Percentiles rank a stretch among this genome's conserved stretches.
Conservation (phyloP, 2,113 vertebrate genomes). For the Rana temporaria region DNA sequence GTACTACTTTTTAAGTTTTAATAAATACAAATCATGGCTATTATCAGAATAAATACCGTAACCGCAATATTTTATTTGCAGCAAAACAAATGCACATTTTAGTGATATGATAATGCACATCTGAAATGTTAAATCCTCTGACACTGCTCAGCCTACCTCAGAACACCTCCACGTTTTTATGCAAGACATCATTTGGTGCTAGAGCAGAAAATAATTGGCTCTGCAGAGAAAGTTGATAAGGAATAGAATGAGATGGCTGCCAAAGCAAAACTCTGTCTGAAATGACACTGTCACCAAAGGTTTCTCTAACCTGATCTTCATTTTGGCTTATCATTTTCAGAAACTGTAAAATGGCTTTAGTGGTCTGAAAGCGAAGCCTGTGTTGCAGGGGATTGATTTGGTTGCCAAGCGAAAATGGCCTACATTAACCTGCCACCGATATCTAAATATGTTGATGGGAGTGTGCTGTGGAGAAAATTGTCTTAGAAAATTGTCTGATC, state of each 20-base stretch:
- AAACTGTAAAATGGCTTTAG: slow-evolving; percentile 58
- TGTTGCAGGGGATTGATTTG: slow-evolving; percentile 61
- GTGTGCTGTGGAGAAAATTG: slow-evolving; percentile 57
- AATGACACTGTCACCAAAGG: slow-evolving; percentile 57
- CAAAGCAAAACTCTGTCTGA: slow-evolving; percentile 61
- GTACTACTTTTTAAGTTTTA: no score
- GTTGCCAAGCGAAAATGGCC: slow-evolving; percentile 61
- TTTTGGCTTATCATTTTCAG: slow-evolving; percentile 58
- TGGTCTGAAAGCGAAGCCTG: slow-evolving; percentile 22
- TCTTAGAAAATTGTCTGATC: slow-evolving; percentile 60
- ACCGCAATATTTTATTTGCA: not conserved
- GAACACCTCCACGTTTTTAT: slow-evolving; percentile 38
- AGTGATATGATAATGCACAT: slow-evolving; percentile 10
- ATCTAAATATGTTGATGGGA: slow-evolving; percentile 60
- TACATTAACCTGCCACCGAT: slow-evolving; percentile 62
- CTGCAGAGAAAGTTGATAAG: slow-evolving; percentile 61
- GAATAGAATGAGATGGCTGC: slow-evolving; percentile 61
- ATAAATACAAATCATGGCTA: not conserved
- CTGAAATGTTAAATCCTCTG: slow-evolving; percentile 33
- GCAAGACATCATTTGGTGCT: slow-evolving; percentile 48
- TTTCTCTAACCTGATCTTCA: slow-evolving; percentile 63
- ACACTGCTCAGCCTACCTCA: slow-evolving; percentile 5
- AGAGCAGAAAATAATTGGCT: slow-evolving; percentile 61
- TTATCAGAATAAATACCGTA: not conserved
- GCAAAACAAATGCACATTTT: slow-evolving; percentile 18